Base-by-base conservation (phyloP, 2,888 invertebrate species). In the Onchidella celtica region DNA sequence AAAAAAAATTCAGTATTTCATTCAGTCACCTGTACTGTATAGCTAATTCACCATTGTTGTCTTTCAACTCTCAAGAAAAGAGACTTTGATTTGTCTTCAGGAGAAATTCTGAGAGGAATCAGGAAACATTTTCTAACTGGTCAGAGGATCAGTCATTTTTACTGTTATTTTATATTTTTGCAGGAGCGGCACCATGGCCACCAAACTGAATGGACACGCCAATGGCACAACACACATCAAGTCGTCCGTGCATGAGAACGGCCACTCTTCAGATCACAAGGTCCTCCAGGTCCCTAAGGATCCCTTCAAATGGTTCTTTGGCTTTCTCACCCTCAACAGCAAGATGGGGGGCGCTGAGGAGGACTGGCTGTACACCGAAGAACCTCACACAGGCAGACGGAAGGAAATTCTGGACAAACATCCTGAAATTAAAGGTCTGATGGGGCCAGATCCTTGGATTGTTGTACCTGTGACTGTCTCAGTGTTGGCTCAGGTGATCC, bases 331-430 rank as follows among this genome's bases (percentile, higher is more conserved):
- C 21, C 70, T 84, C 57, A 74, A 83, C 57, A 74, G 73, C 40
- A 82, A 79, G 65, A 81, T 83, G 36, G 36, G 57, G n/a, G 57
- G 61, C 1, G 38, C 3, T 32, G 90, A 89, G 14, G 91, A 92
- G 55, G 92, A 99, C 92, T 99, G 99, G 99, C 95, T 96, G 47
- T 97, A 97, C 91, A 97, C 97, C 0, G 99, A 99, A 92, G 99
- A 99, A 93, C 99, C 99, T 1, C 99, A 99, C 93, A 97, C 98
- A 2, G 96, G 96, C 83, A 95, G 99, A 81, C 95, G 99, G 84
- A 97, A 97, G 94, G 95, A 97, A 88, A 99, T 99, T 92, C 95
- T 99, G 91, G 88, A 82, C 92, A 90, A 36, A 87, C 89, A 93
- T 82, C 93, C 93, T 4, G 90, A 93, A 85, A 93, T 93, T 32